Evolutionary conservation across 2,888 invertebrate genomes (phyloP).

Genomic region (Drosophila pegasa): DNA sequence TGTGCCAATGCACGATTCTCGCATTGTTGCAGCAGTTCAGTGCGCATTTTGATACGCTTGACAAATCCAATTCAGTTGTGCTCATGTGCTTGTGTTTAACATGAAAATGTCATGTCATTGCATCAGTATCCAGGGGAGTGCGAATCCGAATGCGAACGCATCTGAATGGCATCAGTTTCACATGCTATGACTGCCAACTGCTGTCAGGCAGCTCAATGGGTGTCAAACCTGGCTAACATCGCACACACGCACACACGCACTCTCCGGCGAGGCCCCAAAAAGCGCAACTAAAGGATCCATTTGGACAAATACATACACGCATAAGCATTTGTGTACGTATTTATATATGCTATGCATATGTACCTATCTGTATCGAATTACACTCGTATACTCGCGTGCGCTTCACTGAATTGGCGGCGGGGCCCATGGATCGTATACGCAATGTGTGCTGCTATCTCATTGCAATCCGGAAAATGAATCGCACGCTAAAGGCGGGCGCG

Average conservation of each 20-base stretch:
- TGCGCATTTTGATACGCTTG: conserved; percentile 47
- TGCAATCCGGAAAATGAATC: conserved; percentile 68
- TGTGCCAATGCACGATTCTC: conserved; percentile 27
- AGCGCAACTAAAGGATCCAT: conserved; percentile 48
- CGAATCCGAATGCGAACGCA: conserved; percentile 36
- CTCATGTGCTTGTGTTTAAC: conserved; percentile 37
- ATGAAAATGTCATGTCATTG: conserved; percentile 49
- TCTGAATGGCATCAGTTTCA: conserved; percentile 45
- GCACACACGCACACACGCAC: conserved; percentile 8
- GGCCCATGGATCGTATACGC: conserved; percentile 69
- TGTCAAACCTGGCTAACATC: conserved; percentile 52
- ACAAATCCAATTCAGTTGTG: conserved; percentile 47
- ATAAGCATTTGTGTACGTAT: not conserved
- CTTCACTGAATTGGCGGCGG: conserved; percentile 58
- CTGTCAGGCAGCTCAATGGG: conserved; percentile 58
- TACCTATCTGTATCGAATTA: conserved; percentile 35
- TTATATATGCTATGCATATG: conserved; percentile 9
- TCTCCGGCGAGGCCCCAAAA: conserved; percentile 17
- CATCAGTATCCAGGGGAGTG: conserved; percentile 24
- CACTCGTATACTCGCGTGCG: conserved; percentile 55
- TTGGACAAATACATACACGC: conserved; percentile 22
- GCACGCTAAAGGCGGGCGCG: conserved; percentile 57
- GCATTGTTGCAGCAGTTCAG: conserved; percentile 27
- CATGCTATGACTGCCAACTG: conserved; percentile 50
- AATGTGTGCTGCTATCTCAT: conserved; percentile 54